phyloP scores from a whole-genome alignment of 2,888 invertebrate species.

The Aspidiotus rigidus region DNA sequence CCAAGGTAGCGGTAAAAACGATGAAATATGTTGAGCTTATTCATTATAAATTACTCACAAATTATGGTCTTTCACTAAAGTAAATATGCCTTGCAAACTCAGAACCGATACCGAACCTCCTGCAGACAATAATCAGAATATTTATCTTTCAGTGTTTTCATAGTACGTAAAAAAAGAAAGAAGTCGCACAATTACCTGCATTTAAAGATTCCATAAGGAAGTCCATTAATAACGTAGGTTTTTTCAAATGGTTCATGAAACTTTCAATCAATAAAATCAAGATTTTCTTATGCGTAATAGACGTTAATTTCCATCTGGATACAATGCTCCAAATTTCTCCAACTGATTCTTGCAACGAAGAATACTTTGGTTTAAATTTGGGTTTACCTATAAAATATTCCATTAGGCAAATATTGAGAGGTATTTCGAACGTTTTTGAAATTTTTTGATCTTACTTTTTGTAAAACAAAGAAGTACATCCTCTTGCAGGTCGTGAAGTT shows the following conservation, averaged over 20 bases:
- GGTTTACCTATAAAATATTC: conserved; percentile 24
- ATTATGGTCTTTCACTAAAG: conserved; percentile 81
- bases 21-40: too few species aligned
- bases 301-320: conserved; percentile 43
- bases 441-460: conserved; percentile 13
- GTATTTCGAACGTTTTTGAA: neutral
- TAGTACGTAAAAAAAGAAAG: too few species aligned
- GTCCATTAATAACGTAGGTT: conserved; percentile 77
- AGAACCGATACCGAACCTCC: conserved; percentile 81
- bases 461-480: conserved; percentile 23
- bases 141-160: neutral
- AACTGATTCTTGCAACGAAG: conserved; percentile 11
- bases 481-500: conserved; percentile 11
- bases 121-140: conserved; percentile 41
- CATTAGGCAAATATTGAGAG: neutral
- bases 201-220: conserved; percentile 85
- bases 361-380: conserved; percentile 28
- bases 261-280: conserved; percentile 72
- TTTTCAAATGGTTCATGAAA: conserved; percentile 67
- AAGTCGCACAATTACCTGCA: conserved; percentile 46
- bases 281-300: conserved; percentile 63
- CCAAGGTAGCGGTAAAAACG: too few species aligned
- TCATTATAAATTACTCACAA: conserved; percentile 50
- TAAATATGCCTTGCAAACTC: conserved; percentile 83
- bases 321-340: conserved; percentile 19